Evolutionary conservation across 37 sponge, comb jelly and placozoan species (phyloP), one percentile per base, ranked within the genome.

Genomic region (Petrosia ficiformis): DNA sequence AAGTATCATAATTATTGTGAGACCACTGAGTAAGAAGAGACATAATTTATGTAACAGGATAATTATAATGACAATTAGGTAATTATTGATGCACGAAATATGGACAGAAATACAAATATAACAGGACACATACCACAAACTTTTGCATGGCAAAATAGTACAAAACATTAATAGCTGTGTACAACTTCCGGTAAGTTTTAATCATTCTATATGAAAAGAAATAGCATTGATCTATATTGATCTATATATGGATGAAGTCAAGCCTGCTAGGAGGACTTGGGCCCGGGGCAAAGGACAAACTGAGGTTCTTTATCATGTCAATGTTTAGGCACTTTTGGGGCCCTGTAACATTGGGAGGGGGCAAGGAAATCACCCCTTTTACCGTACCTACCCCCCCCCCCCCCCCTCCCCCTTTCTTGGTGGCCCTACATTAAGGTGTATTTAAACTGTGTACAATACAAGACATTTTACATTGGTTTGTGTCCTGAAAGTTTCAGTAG

Each of bases 381-480:
- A n/a, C n/a, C n/a, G n/a, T n/a, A n/a, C n/a, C n/a, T n/a, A n/a
- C n/a, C n/a, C n/a, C n/a, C n/a, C n/a, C n/a, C n/a, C n/a, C n/a
- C n/a, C n/a, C n/a, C n/a, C n/a, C n/a, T n/a, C n/a, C n/a, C n/a
- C n/a, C n/a, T n/a, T n/a, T n/a, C n/a, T n/a, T n/a, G n/a, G n/a
- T n/a, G n/a, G n/a, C n/a, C n/a, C n/a, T n/a, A n/a, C n/a, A n/a
- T n/a, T n/a, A n/a, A n/a, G n/a, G n/a, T n/a, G n/a, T n/a, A n/a
- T n/a, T n/a, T n/a, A n/a, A n/a, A n/a, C n/a, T n/a, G n/a, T n/a
- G n/a, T n/a, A n/a, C n/a, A 30, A 64, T 64, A 10, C 21, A 10
- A n/a, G 65, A 19, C 37, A 35, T 32, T 77, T 39, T 26, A 84
- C 90, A 31, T 73, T 75, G 88, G 84, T 68, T 89, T 89, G 72